Percentiles rank a stretch among this genome's conserved stretches.
phyloP scores from a whole-genome alignment of 2,797 vertebrate species.

The Sebastes itinus region DNA sequence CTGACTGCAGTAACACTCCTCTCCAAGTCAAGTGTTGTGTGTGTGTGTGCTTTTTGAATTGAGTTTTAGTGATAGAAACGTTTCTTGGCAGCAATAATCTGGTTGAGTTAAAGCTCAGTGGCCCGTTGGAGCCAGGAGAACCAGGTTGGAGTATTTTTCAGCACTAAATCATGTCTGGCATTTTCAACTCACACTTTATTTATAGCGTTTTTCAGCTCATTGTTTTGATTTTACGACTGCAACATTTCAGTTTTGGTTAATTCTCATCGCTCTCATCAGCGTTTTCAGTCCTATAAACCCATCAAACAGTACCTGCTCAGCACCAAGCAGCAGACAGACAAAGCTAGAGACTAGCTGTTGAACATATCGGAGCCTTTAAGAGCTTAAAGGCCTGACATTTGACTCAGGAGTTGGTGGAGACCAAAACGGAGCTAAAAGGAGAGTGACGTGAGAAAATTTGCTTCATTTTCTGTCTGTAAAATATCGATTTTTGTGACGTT shows the following conservation, averaged over 20 bases:
- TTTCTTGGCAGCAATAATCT: constrained; percentile 25
- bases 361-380: too few relatives aligned
- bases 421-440: neutral
- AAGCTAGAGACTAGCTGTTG: too few relatives aligned
- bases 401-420: neutral
- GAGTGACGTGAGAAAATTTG: neutral
- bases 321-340: too few relatives aligned
- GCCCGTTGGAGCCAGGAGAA: neutral
- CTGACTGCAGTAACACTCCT: constrained; percentile 41
- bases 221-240: neutral
- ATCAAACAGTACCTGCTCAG: rapidly evolving
- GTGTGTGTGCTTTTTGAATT: neutral
- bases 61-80: neutral
- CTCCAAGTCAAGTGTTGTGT: neutral
- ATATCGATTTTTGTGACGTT: neutral
- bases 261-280: rapidly evolving
- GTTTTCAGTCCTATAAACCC: too few relatives aligned
- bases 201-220: neutral
- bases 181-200: neutral
- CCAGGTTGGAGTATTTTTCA: neutral
- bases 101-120: neutral
- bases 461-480: neutral
- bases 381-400: neutral
- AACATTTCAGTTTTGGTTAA: neutral
- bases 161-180: neutral